phyloP scores from a whole-genome alignment of 1,140 invertebrate genomes.

The Matsumurasca onukii region DNA sequence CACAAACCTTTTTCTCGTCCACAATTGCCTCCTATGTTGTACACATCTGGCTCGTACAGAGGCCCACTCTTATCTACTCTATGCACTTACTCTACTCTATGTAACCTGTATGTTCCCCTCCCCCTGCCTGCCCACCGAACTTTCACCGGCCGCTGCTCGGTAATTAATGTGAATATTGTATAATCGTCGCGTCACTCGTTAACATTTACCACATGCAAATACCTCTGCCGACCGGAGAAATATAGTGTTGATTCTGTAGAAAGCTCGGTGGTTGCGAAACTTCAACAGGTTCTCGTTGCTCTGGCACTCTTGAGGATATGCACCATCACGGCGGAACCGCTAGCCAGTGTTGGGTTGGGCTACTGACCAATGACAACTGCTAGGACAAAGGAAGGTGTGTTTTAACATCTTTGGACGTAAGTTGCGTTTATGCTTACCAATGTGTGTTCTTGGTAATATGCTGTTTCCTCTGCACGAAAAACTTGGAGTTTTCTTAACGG shows the following conservation, averaged over 20 bases:
- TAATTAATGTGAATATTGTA: constrained; percentile 28
- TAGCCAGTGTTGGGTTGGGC: too few relatives aligned
- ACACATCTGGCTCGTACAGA: not conserved
- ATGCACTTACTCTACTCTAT: not conserved
- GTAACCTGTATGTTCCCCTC: not conserved
- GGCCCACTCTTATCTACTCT: not conserved
- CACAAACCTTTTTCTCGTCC: too few relatives aligned
- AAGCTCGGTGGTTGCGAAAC: constrained; percentile 5
- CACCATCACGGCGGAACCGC: too few relatives aligned
- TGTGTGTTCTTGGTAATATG: too few relatives aligned
- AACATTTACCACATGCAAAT: constrained; percentile 26
- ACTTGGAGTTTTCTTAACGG: too few relatives aligned
- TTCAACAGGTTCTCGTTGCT: constrained; percentile 6
- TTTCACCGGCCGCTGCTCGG: constrained; percentile 21
- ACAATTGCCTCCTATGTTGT: too few relatives aligned
- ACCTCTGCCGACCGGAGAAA: not conserved
- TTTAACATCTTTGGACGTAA: too few relatives aligned
- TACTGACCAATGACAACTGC: too few relatives aligned
- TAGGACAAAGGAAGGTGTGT: too few relatives aligned
- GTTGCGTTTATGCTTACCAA: too few relatives aligned
- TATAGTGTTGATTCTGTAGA: constrained; percentile 27
- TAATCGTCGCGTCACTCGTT: constrained; percentile 22
- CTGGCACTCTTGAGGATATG: not conserved
- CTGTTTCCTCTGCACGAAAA: too few relatives aligned
- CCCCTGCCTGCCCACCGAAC: not conserved